These are phyloP conservation scores for Odontamblyopus lacepedii DNA, from an alignment of 2,797 vertebrate genomes.

Conservation along the genomic window DNA sequence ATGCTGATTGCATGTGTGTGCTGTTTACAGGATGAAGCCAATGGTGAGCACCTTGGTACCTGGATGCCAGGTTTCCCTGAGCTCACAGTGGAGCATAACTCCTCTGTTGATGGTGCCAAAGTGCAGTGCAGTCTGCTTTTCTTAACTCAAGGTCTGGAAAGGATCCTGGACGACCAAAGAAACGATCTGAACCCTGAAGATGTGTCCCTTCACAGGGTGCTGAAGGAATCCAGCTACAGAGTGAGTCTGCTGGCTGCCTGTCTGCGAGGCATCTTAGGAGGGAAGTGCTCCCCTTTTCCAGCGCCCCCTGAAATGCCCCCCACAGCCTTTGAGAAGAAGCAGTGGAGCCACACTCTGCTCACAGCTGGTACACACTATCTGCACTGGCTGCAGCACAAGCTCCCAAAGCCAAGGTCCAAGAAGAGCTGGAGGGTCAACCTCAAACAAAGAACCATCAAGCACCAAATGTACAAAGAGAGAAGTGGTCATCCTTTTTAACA, in stretches of 20 bases:
- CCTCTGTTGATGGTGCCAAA: not conserved
- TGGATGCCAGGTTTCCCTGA: constrained; percentile 58
- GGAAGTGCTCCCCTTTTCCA: constrained; percentile 18
- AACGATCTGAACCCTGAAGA: constrained; percentile 48
- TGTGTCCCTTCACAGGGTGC: constrained; percentile 6
- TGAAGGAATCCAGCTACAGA: rapidly evolving
- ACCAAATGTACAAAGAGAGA: constrained; percentile 15
- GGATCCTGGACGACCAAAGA: constrained; percentile 52
- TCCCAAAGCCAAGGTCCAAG: not conserved
- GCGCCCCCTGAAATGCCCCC: not conserved
- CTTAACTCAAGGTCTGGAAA: constrained; percentile 41
- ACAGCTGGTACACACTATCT: constrained; percentile 45
- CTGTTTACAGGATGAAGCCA: constrained; percentile 49
- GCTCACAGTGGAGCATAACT: constrained; percentile 19
- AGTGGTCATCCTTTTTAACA: constrained; percentile 33
- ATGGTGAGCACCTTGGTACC: constrained; percentile 45
- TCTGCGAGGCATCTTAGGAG: not conserved
- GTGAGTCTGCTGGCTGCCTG: not conserved
- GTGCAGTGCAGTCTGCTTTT: constrained; percentile 62
- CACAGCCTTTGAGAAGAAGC: constrained; percentile 41
- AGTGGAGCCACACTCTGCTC: constrained; percentile 65
- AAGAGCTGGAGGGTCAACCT: not conserved
- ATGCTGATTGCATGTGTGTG: not conserved
- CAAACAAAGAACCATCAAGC: rapidly evolving
- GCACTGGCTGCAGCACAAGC: constrained; percentile 25